Base-by-base conservation (phyloP, 2,888 invertebrate species). In the Tanytarsus gracilentus region DNA sequence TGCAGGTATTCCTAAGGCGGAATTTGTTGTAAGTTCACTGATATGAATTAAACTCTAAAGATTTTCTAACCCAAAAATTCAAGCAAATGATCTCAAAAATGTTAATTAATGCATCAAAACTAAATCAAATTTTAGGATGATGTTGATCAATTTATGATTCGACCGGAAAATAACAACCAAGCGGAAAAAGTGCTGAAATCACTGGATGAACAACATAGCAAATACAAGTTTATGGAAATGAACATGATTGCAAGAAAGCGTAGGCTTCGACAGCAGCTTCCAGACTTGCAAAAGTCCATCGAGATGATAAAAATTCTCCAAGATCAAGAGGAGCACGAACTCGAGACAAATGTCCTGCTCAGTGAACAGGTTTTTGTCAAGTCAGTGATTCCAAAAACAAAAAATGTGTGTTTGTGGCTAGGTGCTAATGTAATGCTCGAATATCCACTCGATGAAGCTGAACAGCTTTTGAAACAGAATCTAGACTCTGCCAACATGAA, bases 371-470 rank as follows among this genome's bases (percentile, higher is more conserved):
- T 93, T 51, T 89, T 85, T 74, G 81, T 82, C 8, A 82, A 81
- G 77, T 95, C 97, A 1, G 78, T 80, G 67, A 82, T 97, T 65
- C 86, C 87, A 64, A 94, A 95, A 2, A 93, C 94, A 23, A 85
- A 95, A 67, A 90, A 83, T 68, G 95, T 97, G 11, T 86, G 82
- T 65, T 73, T 88, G 60, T 88, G 88, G 88, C 75, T 88, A 60
- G 88, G 88, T 44, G 88, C 97, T 2, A 97, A 96, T 78, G 94
- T 97, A 4, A 98, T 98, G 97, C 76, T 98, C 68, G 97, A 98
- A 75, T 98, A 97, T 75, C 83, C 85, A 25, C 76, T 97, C 66
- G 86, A 89, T 65, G 97, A 96, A 76, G 96, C 96, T 27, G 85
- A 91, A 71, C 80, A 81, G 62, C 76, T 96, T 61, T 76, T 97